Percentiles rank a stretch among this genome's conserved stretches.
phyloP scores from a whole-genome alignment of 1,140 invertebrate species.

The Mylabris phalerata region DNA sequence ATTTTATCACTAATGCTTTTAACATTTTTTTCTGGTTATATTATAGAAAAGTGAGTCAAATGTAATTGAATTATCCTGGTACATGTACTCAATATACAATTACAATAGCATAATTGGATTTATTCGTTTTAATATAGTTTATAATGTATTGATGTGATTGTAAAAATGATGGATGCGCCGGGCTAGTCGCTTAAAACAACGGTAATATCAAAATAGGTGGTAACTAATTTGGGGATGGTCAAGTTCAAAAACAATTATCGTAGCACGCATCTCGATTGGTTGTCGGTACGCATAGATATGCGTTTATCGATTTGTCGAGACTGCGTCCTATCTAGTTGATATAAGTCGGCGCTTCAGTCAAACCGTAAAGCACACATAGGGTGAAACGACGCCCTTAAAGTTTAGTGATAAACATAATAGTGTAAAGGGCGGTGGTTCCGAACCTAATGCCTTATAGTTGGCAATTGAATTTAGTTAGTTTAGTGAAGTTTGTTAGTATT shows the following conservation, averaged over 20 bases:
- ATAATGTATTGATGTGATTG: not conserved
- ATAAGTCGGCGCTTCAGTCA: slow-evolving; percentile 26
- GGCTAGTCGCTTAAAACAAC: not conserved
- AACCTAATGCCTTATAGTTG: slow-evolving; percentile 37
- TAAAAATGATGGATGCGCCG: slow-evolving; percentile 14
- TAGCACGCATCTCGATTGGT: slow-evolving; percentile 29
- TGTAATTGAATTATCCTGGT: not conserved
- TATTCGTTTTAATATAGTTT: too few relatives aligned
- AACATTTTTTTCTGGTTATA: not conserved
- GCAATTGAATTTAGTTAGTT: slow-evolving; percentile 45
- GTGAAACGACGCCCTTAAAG: slow-evolving; percentile 21
- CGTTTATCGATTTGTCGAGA: slow-evolving; percentile 32
- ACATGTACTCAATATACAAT: not conserved
- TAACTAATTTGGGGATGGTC: slow-evolving; percentile 20
- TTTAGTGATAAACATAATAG: not conserved
- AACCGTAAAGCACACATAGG: slow-evolving; percentile 21
- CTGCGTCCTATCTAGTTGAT: slow-evolving; percentile 29
- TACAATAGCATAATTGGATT: too few relatives aligned
- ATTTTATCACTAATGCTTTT: not conserved
- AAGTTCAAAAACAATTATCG: slow-evolving; percentile 21
- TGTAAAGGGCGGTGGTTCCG: slow-evolving; percentile 29
- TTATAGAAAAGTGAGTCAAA: not conserved
- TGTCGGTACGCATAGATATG: slow-evolving; percentile 25
- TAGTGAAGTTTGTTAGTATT: slow-evolving; percentile 52
- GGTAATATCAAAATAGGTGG: not conserved